Evolutionary conservation across 53 echinoderm and acorn worm genomes (phyloP).

Genomic region (Temnopleurus reevesii): DNA sequence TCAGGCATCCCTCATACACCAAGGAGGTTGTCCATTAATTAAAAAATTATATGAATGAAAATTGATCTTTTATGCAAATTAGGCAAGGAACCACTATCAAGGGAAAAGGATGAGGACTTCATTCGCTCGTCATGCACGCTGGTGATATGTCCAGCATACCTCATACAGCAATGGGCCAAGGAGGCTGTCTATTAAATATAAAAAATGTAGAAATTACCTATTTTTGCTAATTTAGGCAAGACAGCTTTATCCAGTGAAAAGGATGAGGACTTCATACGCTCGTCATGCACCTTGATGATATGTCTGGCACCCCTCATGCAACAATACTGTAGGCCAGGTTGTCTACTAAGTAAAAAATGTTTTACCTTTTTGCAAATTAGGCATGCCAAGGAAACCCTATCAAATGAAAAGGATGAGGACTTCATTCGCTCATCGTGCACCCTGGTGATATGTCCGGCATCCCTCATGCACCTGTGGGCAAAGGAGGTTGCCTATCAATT

Average conservation of each 20-base stretch:
- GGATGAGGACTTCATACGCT: slow-evolving; percentile 70
- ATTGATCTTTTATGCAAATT: too few species aligned
- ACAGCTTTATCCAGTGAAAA: too few species aligned
- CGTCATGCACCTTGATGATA: slow-evolving; percentile 74
- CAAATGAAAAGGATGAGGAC: slow-evolving; percentile 24
- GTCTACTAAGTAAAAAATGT: too few species aligned
- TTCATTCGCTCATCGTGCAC: slow-evolving; percentile 85
- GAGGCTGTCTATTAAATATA: too few species aligned
- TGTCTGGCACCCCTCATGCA: slow-evolving; percentile 89
- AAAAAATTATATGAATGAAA: too few species aligned
- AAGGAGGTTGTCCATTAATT: too few species aligned
- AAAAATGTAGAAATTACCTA: too few species aligned
- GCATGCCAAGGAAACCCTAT: too few species aligned
- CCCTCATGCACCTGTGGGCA: slow-evolving; percentile 92
- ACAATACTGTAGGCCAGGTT: too few species aligned
- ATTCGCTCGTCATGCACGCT: slow-evolving; percentile 84
- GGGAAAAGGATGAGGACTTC: slow-evolving; percentile 51
- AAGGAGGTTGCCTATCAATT: slow-evolving; percentile 91
- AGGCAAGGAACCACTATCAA: too few species aligned
- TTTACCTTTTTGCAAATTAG: too few species aligned
- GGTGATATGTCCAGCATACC: slow-evolving; percentile 92
- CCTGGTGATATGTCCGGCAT: slow-evolving; percentile 91
- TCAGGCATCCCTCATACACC: slow-evolving; percentile 87
- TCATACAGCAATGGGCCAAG: slow-evolving; percentile 91
- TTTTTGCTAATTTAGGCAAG: too few species aligned